These are phyloP conservation scores for Ennomos quercinarius DNA, from an alignment of 2,888 invertebrate species.

Conservation along the genomic window DNA sequence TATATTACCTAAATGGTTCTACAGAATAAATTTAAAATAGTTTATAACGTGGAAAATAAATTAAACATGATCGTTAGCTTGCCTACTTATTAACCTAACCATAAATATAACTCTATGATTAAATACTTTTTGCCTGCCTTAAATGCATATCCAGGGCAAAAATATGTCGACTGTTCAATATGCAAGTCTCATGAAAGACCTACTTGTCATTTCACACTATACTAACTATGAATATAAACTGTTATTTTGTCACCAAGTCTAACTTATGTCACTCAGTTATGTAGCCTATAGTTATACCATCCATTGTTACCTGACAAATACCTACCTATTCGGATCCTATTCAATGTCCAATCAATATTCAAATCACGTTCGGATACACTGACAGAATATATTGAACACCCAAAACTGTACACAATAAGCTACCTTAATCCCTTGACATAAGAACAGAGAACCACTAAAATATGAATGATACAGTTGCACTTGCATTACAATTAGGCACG, in stretches of 20 bases:
- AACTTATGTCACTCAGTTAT: constrained; percentile 36
- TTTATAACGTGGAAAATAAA: too few species aligned
- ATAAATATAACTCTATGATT: too few species aligned
- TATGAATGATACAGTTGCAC: constrained; percentile 44
- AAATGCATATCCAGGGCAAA: constrained; percentile 5
- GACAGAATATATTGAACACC: constrained; percentile 27
- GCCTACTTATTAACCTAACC: too few species aligned
- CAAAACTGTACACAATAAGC: constrained; percentile 10
- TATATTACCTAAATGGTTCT: too few species aligned
- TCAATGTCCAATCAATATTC: constrained; percentile 35
- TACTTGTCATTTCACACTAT: constrained; percentile 16
- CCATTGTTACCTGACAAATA: constrained; percentile 37
- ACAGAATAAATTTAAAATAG: too few species aligned
- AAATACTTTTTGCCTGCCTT: too few species aligned
- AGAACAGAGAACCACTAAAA: constrained; percentile 12
- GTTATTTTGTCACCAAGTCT: constrained; percentile 19
- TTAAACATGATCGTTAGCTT: too few species aligned
- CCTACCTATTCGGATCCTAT: constrained; percentile 10
- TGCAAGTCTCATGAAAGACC: constrained; percentile 14
- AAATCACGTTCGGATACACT: constrained; percentile 36
- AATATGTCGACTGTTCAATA: constrained; percentile 4
- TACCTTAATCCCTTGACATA: constrained; percentile 35
- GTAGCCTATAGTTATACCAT: constrained; percentile 23
- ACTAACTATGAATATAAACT: constrained; percentile 8
- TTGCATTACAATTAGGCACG: constrained; percentile 40